phyloP scores from a whole-genome alignment of 2,113 vertebrate species.

The Podarcis muralis region DNA sequence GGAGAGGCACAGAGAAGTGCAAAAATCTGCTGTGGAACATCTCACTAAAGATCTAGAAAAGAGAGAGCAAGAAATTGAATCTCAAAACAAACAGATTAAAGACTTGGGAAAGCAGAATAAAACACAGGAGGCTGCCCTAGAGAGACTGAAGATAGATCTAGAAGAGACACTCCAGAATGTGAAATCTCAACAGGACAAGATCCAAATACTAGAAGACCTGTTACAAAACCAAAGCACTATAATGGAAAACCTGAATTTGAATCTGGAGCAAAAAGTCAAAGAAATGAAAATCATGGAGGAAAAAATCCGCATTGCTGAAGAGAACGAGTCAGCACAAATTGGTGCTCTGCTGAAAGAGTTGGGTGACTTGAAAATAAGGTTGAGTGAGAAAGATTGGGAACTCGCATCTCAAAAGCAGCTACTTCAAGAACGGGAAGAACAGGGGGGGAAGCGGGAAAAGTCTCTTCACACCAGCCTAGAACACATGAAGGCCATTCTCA shows the following conservation, averaged over 20 bases:
- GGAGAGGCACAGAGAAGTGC: slow-evolving; percentile 35
- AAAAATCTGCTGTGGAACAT: slow-evolving; percentile 10
- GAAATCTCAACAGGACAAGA: slow-evolving; percentile 29
- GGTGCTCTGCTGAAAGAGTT: slow-evolving; percentile 70
- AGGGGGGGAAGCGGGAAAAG: slow-evolving; percentile 57
- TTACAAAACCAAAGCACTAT: slow-evolving; percentile 54
- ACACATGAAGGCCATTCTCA: slow-evolving; percentile 68
- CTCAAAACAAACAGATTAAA: slow-evolving; percentile 43
- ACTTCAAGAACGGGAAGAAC: slow-evolving; percentile 55
- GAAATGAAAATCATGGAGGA: slow-evolving; percentile 59
- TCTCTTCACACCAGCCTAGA: slow-evolving; percentile 62
- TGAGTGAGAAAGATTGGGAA: slow-evolving; percentile 67
- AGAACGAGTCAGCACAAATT: slow-evolving; percentile 64
- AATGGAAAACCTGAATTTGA: slow-evolving; percentile 57
- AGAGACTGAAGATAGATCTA: slow-evolving; percentile 25
- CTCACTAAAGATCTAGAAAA: slow-evolving; percentile 36
- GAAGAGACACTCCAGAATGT: slow-evolving; percentile 19
- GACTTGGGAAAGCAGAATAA: slow-evolving; percentile 54
- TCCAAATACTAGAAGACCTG: slow-evolving; percentile 63
- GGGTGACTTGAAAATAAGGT: slow-evolving; percentile 61
- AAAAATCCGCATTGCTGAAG: slow-evolving; percentile 67
- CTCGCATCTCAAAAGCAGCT: slow-evolving; percentile 62
- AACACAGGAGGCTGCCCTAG: slow-evolving; percentile 23
- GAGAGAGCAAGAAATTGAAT: slow-evolving; percentile 33
- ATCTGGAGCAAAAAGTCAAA: slow-evolving; percentile 57